Percentiles rank a stretch among this genome's conserved stretches.
Conservation (phyloP, 2,113 vertebrate genomes). For the Podarcis cretensis region DNA sequence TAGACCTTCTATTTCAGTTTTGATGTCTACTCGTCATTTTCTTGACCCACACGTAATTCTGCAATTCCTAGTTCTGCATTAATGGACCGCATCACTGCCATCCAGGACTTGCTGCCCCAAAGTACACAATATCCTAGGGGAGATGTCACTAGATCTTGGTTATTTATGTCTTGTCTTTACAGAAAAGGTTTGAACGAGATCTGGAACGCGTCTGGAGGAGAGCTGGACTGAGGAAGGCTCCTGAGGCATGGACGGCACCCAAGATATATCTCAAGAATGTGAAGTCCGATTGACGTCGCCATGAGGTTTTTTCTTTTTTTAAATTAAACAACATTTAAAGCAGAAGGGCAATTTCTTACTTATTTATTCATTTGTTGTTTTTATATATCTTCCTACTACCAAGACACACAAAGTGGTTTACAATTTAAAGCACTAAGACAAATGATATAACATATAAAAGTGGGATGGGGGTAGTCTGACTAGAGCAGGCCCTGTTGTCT, state of each 20-base stretch:
- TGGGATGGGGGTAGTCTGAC: too few species aligned
- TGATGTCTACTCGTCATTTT: neutral
- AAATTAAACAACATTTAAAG: constrained; percentile 3
- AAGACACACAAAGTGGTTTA: too few species aligned
- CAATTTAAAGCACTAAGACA: too few species aligned
- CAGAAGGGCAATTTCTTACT: neutral
- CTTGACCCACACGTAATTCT: neutral
- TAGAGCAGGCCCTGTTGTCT: too few species aligned
- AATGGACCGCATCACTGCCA: neutral
- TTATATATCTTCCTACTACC: too few species aligned
- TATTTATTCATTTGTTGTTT: too few species aligned
- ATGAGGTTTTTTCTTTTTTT: neutral
- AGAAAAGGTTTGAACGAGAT: constrained; percentile 88
- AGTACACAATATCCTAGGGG: too few species aligned
- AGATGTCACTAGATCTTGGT: rapidly evolving
- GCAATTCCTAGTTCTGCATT: neutral
- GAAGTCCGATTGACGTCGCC: constrained; percentile 32
- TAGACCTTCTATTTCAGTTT: neutral
- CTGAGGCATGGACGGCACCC: constrained; percentile 86
- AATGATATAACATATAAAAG: too few species aligned
- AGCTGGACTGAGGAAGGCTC: constrained; percentile 87
- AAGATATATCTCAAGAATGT: constrained; percentile 84
- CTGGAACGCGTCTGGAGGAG: constrained; percentile 84
- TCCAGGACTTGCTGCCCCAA: neutral
- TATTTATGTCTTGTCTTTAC: neutral